Base-by-base conservation (phyloP, 2,888 invertebrate genomes). In the Ryuthela nishihirai region DNA sequence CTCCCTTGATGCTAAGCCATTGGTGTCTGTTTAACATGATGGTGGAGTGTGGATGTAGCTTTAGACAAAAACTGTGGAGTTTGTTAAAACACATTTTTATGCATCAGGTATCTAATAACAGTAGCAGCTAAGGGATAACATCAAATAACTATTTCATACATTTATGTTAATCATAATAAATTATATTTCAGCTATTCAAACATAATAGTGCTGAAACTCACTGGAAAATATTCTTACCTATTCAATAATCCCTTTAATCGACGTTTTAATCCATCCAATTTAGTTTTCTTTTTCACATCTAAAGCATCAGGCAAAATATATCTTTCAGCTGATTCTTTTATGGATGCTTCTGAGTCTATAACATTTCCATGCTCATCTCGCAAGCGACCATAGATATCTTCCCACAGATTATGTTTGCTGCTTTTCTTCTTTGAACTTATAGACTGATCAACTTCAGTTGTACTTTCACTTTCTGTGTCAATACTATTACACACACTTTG, bases 331-430 rank as follows among this genome's bases (percentile, higher is more conserved):
- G 80, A 70, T 76, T 75, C 75, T 23, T 80, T 80, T 25, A 68
- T 62, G 15, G 6, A 20, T 23, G n/a, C 29, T 17, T 23, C 25
- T 42, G 62, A 61, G 39, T 46, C 49, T 40, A 93, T 76, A 65
- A 94, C 72, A 71, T 87, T 84, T 2, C 95, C 95, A 67, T 85
- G 80, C 69, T 83, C 83, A 71, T 87, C 86, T 66, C 90, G 80
- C 67, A 85, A 81, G 56, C 94, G 80, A 0, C 95, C 95, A 75
- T 97, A 95, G 72, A 97, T 95, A 77, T 97, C 95, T 78, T 95
- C 91, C 85, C 85, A 87, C 7, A 73, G 46, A 42, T 67, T 60
- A 7, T 43, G 41, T 20, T 58, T 58, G 6, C 2, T 43, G 5
- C 24, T 43, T n/a, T 49, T 35, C 17, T 26, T 29, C 12, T 42